These are phyloP conservation scores for Hydrophis major DNA, from an alignment of 2,797 vertebrate genomes.

Conservation along the genomic window DNA sequence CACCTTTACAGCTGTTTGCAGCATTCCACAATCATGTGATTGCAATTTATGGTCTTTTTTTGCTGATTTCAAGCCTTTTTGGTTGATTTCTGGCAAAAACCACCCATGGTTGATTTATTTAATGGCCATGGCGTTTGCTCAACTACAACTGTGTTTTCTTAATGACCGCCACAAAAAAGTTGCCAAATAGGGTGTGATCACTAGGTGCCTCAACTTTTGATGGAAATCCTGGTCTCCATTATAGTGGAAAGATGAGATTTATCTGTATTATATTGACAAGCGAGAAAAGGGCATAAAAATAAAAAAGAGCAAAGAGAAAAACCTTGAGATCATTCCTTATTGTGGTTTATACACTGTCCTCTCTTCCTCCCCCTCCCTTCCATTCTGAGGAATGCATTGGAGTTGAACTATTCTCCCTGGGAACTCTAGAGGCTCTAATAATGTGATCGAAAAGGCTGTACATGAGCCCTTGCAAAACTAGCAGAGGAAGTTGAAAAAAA, in stretches of 20 bases:
- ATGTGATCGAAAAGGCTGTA: background rate
- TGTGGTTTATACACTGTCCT: background rate
- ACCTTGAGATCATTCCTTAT: background rate
- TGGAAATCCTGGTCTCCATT: background rate
- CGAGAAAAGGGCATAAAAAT: background rate
- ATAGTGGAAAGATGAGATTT: background rate
- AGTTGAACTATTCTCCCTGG: background rate
- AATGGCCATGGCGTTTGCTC: background rate
- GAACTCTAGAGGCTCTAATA: background rate
- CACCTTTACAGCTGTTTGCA: background rate
- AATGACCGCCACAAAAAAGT: background rate
- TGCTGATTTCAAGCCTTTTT: background rate
- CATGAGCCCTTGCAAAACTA: background rate
- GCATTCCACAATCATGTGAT: background rate
- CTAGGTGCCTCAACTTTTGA: background rate
- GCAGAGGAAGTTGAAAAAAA: background rate
- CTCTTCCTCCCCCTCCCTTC: background rate
- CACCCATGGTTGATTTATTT: background rate
- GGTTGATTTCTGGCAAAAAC: background rate
- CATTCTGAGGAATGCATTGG: background rate
- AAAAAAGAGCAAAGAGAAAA: background rate
- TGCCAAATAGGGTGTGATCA: background rate
- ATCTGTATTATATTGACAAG: background rate
- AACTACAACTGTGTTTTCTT: background rate
- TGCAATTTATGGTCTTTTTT: background rate